A percentile compares a stretch with the other conserved stretches of the same genome.
phyloP scores from a whole-genome alignment of 2,888 invertebrate species.

The Chironomus riparius region DNA sequence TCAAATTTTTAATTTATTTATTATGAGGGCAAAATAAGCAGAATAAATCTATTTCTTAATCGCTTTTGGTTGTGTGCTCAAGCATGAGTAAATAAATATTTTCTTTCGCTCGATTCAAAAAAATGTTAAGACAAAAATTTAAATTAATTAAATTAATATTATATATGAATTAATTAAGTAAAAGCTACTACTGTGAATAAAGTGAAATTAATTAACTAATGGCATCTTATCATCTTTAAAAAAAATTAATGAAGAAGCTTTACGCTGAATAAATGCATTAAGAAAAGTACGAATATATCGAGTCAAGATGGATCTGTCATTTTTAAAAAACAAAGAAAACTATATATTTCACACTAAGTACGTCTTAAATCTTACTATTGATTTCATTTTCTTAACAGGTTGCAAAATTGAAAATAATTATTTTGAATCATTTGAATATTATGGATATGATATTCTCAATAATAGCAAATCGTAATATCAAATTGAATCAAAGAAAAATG shows the following conservation, averaged over 20 bases:
- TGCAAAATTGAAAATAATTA: not conserved
- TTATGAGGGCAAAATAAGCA: no score
- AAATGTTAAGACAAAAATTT: not conserved
- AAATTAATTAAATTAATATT: not conserved
- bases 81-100: not conserved
- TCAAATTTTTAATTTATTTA: no score
- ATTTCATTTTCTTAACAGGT: not conserved
- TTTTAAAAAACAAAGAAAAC: no score
- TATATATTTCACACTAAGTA: not conserved
- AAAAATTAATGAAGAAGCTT: not conserved
- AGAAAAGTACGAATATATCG: not conserved
- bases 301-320: not conserved
- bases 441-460: no score
- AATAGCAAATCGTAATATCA: no score
- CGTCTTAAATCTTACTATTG: not conserved
- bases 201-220: not conserved
- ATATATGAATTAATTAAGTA: not conserved
- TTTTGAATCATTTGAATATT: no score
- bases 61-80: conserved; percentile 8
- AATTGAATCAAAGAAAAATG: no score
- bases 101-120: not conserved
- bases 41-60: not conserved
- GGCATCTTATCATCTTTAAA: not conserved
- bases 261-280: not conserved
- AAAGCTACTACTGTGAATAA: conserved; percentile 2